Evolutionary conservation across 2,888 invertebrate species (phyloP).

Genomic region (Phalera bucephala): DNA sequence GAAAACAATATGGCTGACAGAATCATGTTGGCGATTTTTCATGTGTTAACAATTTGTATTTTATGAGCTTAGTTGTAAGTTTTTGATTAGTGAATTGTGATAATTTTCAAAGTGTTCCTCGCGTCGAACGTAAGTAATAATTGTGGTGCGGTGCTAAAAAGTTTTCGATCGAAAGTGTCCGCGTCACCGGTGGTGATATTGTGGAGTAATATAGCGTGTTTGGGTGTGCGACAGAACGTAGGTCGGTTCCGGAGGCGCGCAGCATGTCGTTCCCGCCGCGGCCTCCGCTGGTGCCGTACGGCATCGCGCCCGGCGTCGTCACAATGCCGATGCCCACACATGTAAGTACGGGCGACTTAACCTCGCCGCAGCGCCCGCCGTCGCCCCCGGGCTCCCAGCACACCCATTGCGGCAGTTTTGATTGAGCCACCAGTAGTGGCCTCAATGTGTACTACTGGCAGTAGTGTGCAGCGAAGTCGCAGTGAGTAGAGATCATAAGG

Average conservation of each 20-base stretch:
- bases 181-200: slow-evolving; percentile 37
- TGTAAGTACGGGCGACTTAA: slow-evolving; percentile 77
- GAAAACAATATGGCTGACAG: slow-evolving; percentile 7
- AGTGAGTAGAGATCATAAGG: too few species aligned
- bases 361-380: slow-evolving; percentile 24
- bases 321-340: slow-evolving; percentile 90
- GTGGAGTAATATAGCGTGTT: slow-evolving; percentile 19
- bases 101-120: slow-evolving; percentile 1
- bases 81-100: slow-evolving; percentile 8
- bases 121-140: slow-evolving; percentile 8
- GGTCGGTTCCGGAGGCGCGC: slow-evolving; percentile 13
- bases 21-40: slow-evolving; percentile 1
- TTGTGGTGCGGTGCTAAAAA: slow-evolving; percentile 5
- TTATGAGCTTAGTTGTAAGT: slow-evolving; percentile 10
- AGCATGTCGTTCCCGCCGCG: slow-evolving; percentile 95
- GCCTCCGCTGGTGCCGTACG: slow-evolving; percentile 90
- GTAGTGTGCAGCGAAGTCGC: too few species aligned
- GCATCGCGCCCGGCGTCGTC: slow-evolving; percentile 88
- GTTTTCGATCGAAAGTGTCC: slow-evolving; percentile 22
- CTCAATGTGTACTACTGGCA: too few species aligned
- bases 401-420: too few species aligned
- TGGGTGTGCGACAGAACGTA: slow-evolving; percentile 13
- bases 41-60: slow-evolving; percentile 3
- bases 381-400: background rate
- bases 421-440: too few species aligned